Evolutionary conservation across 1,140 invertebrate species (phyloP).

Genomic region (Halesus radiatus): DNA sequence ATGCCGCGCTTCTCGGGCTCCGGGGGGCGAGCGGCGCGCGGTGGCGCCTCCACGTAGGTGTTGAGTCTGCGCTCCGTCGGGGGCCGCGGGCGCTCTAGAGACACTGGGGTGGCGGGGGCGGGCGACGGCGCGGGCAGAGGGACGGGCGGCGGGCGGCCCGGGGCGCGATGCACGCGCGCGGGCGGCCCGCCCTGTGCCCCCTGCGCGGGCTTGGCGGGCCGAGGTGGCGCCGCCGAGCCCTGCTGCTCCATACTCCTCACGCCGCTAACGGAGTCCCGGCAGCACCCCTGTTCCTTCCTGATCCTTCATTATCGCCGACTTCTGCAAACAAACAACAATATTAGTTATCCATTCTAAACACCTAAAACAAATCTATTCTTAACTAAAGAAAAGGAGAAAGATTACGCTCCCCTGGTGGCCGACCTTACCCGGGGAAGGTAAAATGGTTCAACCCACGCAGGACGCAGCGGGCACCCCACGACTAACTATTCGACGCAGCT

Average conservation of each 20-base stretch:
- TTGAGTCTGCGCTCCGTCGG: slow-evolving; percentile 83
- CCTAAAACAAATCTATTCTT: too few relatives aligned
- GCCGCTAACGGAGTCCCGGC: slow-evolving; percentile 44
- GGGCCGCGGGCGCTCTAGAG: slow-evolving; percentile 81
- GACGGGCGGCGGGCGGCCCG: slow-evolving; percentile 67
- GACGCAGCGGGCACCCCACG: too few relatives aligned
- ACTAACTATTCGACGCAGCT: too few relatives aligned
- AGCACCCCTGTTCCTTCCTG: slow-evolving; percentile 60
- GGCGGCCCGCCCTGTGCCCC: slow-evolving; percentile 46
- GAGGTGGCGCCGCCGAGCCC: slow-evolving; percentile 63
- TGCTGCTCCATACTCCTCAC: slow-evolving; percentile 62
- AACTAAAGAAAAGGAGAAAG: too few relatives aligned
- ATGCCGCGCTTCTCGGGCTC: slow-evolving; percentile 59
- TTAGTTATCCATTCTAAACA: too few relatives aligned
- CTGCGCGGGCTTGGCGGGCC: slow-evolving; percentile 58
- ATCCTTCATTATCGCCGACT: slow-evolving; percentile 60
- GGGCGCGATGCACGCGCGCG: slow-evolving; percentile 58
- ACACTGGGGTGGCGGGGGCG: slow-evolving; percentile 73
- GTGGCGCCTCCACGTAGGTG: slow-evolving; percentile 88
- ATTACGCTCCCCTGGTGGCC: too few relatives aligned
- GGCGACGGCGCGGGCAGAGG: slow-evolving; percentile 72
- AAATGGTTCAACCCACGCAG: too few relatives aligned
- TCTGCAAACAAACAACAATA: slow-evolving; percentile 32
- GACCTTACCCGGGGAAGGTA: too few relatives aligned
- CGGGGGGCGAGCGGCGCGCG: slow-evolving; percentile 59